These are phyloP conservation scores for Cirrhinus mrigala DNA, from an alignment of 2,797 vertebrate genomes.

Conservation along the genomic window DNA sequence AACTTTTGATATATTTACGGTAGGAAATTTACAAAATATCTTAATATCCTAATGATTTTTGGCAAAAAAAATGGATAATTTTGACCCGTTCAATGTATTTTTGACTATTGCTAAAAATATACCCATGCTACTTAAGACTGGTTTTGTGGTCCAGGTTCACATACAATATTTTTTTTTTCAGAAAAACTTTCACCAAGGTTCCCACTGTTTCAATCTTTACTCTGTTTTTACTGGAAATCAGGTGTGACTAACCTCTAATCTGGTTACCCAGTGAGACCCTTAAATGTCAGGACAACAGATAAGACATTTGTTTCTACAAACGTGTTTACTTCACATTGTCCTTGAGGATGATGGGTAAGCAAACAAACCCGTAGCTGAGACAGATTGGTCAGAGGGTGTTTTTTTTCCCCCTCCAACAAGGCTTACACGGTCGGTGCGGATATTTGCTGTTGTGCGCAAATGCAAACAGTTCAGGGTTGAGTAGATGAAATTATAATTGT, in stretches of 20 bases:
- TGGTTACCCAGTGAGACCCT: slow-evolving; percentile 37
- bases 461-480: slow-evolving; percentile 57
- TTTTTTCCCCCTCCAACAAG: slow-evolving; percentile 5
- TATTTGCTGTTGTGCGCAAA: slow-evolving; percentile 49
- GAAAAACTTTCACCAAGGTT: background rate
- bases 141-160: too few relatives aligned
- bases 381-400: slow-evolving; percentile 42
- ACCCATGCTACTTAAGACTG: too few relatives aligned
- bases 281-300: slow-evolving; percentile 44
- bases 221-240: slow-evolving; percentile 12
- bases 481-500: slow-evolving; percentile 65
- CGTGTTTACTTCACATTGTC: slow-evolving; percentile 53
- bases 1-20: too few relatives aligned
- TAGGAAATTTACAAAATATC: too few relatives aligned
- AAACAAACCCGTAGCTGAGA: slow-evolving; percentile 54
- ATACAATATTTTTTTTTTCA: too few relatives aligned
- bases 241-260: slow-evolving; percentile 43
- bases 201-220: background rate
- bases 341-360: slow-evolving; percentile 57
- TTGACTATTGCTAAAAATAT: too few relatives aligned
- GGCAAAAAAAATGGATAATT: too few relatives aligned
- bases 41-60: too few relatives aligned
- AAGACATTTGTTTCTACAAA: slow-evolving; percentile 52
- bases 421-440: slow-evolving; percentile 25
- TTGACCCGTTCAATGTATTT: too few relatives aligned